These are phyloP conservation scores for Drosophila sulfurigaster DNA, from an alignment of 1,140 invertebrate genomes.

Conservation along the genomic window DNA sequence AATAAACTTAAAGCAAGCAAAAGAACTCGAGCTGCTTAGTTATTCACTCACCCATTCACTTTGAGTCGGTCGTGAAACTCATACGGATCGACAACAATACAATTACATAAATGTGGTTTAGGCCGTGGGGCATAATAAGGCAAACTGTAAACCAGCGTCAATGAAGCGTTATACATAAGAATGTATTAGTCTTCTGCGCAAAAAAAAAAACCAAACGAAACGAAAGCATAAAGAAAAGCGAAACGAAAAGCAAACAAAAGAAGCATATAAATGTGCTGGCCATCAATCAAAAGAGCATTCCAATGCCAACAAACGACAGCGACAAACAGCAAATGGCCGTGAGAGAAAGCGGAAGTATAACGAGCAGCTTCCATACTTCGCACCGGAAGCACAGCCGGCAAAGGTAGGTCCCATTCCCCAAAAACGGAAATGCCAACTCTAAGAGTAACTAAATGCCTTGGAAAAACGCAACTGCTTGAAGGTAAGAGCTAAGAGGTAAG, in stretches of 20 bases:
- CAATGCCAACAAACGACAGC: conserved; percentile 35
- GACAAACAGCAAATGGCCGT: conserved; percentile 16
- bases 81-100: conserved; percentile 45
- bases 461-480: conserved; percentile 7
- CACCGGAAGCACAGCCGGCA: conserved; percentile 50
- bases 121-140: conserved; percentile 68
- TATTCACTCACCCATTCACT: conserved; percentile 34
- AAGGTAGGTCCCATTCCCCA: conserved; percentile 54
- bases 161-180: conserved; percentile 52
- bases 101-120: conserved; percentile 69
- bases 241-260: conserved; percentile 42
- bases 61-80: neutral
- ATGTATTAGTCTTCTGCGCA: conserved; percentile 7
- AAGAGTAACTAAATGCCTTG: conserved; percentile 60
- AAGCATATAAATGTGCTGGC: conserved; percentile 60
- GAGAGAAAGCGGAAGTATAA: conserved; percentile 64
- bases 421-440: conserved; percentile 57
- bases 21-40: conserved; percentile 21
- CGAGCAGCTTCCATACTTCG: conserved; percentile 24
- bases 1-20: conserved; percentile 21
- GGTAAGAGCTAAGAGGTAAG: neutral
- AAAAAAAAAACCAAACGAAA: conserved; percentile 2
- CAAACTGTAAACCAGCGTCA: conserved; percentile 45
- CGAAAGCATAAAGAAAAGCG: conserved; percentile 20
- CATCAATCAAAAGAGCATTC: conserved; percentile 73